Conservation (phyloP, 1,140 invertebrate species). For the Anoplophora glabripennis region DNA sequence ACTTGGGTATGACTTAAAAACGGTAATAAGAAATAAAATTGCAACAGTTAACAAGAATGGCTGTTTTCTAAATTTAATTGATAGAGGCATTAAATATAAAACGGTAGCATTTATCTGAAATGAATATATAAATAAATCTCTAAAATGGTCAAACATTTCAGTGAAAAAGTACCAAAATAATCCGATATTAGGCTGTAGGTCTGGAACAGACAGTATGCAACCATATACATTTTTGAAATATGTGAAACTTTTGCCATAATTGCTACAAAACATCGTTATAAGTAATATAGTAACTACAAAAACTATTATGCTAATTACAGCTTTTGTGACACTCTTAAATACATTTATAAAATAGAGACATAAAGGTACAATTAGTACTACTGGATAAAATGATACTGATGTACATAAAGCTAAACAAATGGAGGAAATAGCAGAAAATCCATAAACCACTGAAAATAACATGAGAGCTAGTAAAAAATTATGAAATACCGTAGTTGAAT, state of each 20-base stretch:
- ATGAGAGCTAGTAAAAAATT: constrained; percentile 77
- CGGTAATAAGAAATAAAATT: constrained; percentile 78
- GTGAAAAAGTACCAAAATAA: constrained; percentile 99
- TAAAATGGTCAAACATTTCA: constrained; percentile 99
- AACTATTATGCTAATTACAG: constrained; percentile 18
- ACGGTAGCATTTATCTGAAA: constrained; percentile 96
- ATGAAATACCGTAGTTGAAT: constrained; percentile 86
- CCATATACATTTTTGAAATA: constrained; percentile 38
- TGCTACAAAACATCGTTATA: constrained; percentile 33
- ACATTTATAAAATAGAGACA: constrained; percentile 31
- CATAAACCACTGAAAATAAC: constrained; percentile 68
- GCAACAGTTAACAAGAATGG: constrained; percentile 83
- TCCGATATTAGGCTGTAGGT: constrained; percentile 95
- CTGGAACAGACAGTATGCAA: constrained; percentile 76
- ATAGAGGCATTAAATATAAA: constrained; percentile 80
- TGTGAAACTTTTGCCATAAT: constrained; percentile 41
- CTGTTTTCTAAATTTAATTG: constrained; percentile 80
- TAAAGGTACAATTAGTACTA: constrained; percentile 78
- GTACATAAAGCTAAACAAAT: constrained; percentile 71
- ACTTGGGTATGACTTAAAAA: constrained; percentile 97
- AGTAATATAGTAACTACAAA: constrained; percentile 46
- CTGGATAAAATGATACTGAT: constrained; percentile 83
- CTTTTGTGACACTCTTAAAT: constrained; percentile 25
- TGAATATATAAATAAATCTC: constrained; percentile 89
- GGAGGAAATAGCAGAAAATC: constrained; percentile 55